phyloP scores from a whole-genome alignment of 2,113 vertebrate species.

The Alces alces region DNA sequence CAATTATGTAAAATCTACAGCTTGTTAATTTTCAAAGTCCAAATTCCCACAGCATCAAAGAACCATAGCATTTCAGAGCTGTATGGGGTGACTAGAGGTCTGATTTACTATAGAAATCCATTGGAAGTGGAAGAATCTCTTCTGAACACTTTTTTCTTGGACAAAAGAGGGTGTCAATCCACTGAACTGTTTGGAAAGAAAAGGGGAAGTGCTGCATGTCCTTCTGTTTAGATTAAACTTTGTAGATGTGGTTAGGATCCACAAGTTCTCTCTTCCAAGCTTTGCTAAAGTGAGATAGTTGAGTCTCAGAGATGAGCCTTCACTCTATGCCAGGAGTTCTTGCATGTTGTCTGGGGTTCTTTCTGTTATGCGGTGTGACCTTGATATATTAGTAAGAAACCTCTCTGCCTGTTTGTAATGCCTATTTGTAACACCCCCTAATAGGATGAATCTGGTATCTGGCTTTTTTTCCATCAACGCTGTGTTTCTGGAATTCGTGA shows the following conservation, averaged over 20 bases:
- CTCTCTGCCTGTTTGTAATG: not conserved
- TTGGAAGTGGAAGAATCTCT: not conserved
- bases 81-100: not conserved
- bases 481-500: not conserved
- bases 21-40: not conserved
- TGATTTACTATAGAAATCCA: not conserved
- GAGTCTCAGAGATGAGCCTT: not conserved
- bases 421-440: not conserved
- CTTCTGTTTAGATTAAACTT: not conserved
- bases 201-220: not conserved
- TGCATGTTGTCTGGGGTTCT: not conserved
- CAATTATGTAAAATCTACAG: not conserved
- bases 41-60: not conserved
- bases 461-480: not conserved
- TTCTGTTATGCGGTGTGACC: not conserved
- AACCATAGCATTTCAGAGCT: not conserved
- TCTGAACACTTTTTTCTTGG: not conserved
- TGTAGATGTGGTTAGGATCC: not conserved
- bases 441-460: not conserved
- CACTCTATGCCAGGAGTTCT: not conserved
- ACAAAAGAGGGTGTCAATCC: not conserved
- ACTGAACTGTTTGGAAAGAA: not conserved
- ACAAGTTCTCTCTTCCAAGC: not conserved
- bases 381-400: not conserved
- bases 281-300: not conserved